Evolutionary conservation across 2,888 invertebrate genomes (phyloP).

Genomic region (Drosophila conformis): DNA sequence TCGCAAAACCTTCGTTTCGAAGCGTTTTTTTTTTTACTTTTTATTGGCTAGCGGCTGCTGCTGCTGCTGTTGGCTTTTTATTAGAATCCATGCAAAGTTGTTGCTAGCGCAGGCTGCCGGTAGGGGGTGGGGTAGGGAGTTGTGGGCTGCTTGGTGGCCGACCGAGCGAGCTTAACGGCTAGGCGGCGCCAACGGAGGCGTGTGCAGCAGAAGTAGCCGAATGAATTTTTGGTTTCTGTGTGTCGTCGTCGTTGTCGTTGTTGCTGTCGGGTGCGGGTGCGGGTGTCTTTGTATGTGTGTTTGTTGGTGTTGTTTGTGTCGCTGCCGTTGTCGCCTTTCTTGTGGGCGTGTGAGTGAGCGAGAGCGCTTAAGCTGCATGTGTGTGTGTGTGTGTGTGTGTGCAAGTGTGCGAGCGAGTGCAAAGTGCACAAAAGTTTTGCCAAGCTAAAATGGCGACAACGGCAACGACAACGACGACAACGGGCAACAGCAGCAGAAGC

Average conservation of each 20-base stretch:
- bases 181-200: slow-evolving; percentile 42
- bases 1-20: slow-evolving; percentile 61
- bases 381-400: slow-evolving; percentile 10
- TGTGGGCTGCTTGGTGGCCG: slow-evolving; percentile 18
- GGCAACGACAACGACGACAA: slow-evolving; percentile 49
- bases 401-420: slow-evolving; percentile 61
- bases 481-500: slow-evolving; percentile 33
- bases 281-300: slow-evolving; percentile 27
- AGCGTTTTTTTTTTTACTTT: slow-evolving; percentile 19
- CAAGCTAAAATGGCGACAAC: slow-evolving; percentile 75
- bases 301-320: slow-evolving; percentile 38
- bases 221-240: slow-evolving; percentile 71
- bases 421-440: slow-evolving; percentile 75
- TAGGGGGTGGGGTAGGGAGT: slow-evolving; percentile 9
- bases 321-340: slow-evolving; percentile 34
- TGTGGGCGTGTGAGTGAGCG: slow-evolving; percentile 36
- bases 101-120: slow-evolving; percentile 6
- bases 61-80: slow-evolving; percentile 50
- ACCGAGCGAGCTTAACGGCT: slow-evolving; percentile 16
- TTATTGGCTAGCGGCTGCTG: slow-evolving; percentile 28
- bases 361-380: slow-evolving; percentile 38
- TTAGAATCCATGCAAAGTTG: slow-evolving; percentile 56
- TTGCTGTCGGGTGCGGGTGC: slow-evolving; percentile 31
- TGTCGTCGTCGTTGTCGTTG: slow-evolving; percentile 44
- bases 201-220: slow-evolving; percentile 69